A percentile compares a stretch with the other conserved stretches of the same genome.
phyloP scores from a whole-genome alignment of 2,797 vertebrate species.

The Moxostoma hubbsi region DNA sequence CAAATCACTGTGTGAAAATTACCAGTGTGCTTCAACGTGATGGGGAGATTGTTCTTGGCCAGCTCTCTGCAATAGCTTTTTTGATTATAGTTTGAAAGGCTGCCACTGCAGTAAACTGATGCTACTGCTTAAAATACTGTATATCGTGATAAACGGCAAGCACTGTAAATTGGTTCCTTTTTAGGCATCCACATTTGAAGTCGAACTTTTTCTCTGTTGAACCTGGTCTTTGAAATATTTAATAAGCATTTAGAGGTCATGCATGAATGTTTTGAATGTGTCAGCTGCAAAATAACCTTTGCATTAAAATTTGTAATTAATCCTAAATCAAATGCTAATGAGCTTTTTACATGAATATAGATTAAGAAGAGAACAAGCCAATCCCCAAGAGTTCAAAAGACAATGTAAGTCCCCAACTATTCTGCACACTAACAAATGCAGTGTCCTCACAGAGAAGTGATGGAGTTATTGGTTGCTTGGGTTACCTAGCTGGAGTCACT shows the following conservation, averaged over 20 bases:
- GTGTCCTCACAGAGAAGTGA: background rate
- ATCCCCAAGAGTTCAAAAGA: conserved; percentile 80
- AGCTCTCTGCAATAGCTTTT: no score
- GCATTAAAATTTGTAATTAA: background rate
- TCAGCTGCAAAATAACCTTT: background rate
- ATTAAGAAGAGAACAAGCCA: conserved; percentile 92
- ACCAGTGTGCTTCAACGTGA: conserved; percentile 10
- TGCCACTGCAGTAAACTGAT: conserved; percentile 15
- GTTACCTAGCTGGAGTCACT: no score
- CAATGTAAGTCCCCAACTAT: conserved; percentile 84
- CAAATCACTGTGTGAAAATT: conserved; percentile 35
- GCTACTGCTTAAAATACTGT: conserved; percentile 42
- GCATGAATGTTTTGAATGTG: conserved; percentile 17
- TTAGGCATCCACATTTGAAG: background rate
- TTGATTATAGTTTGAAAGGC: no score
- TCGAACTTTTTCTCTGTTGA: background rate
- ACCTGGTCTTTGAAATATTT: conserved; percentile 4
- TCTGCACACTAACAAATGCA: conserved; percentile 6
- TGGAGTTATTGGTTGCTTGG: no score
- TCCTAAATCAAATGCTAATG: conserved; percentile 40
- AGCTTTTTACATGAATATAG: conserved; percentile 76
- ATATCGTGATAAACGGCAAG: conserved; percentile 30
- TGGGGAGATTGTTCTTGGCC: background rate
- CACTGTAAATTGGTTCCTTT: conserved; percentile 29
- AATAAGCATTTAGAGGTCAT: background rate